Conservation (phyloP, 2,113 vertebrate species). For the Ailuropoda melanoleuca region DNA sequence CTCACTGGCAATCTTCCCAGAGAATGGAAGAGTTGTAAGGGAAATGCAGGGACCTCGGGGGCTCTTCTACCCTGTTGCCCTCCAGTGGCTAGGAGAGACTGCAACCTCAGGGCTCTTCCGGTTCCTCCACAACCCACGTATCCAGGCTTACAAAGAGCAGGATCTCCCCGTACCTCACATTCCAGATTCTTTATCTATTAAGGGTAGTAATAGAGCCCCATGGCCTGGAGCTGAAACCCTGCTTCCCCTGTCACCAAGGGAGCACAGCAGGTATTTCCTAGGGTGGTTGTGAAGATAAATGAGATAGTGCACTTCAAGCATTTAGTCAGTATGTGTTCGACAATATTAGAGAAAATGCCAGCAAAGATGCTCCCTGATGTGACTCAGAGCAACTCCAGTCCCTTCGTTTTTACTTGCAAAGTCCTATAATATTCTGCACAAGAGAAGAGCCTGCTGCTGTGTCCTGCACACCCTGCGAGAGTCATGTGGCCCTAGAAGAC, state of each 20-base stretch:
- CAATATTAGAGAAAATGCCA: background rate
- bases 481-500: background rate
- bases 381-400: background rate
- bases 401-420: background rate
- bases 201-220: background rate
- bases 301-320: background rate
- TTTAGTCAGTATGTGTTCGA: background rate
- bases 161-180: background rate
- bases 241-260: background rate
- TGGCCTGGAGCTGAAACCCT: background rate
- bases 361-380: background rate
- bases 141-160: background rate
- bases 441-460: background rate
- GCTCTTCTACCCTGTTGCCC: background rate
- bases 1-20: background rate
- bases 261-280: background rate
- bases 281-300: background rate
- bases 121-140: background rate
- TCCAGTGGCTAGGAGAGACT: background rate
- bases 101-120: background rate
- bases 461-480: background rate
- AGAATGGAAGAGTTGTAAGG: background rate
- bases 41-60: background rate
- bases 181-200: background rate
- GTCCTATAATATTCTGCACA: background rate